A percentile compares a stretch with the other conserved stretches of the same genome.
phyloP scores from a whole-genome alignment of 2,113 vertebrate species.

The Saguinus midas region DNA sequence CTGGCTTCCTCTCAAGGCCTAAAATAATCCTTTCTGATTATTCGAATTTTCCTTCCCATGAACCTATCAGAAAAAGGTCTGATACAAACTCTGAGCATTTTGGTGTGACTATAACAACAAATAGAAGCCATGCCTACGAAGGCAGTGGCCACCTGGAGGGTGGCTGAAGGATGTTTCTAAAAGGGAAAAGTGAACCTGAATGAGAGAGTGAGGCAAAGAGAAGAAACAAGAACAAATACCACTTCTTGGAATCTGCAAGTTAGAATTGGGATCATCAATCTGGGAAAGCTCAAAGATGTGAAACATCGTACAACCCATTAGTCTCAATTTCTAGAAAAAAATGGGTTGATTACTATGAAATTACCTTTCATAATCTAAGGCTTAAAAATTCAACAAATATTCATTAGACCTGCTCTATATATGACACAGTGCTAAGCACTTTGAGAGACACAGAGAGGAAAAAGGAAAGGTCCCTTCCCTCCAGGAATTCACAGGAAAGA shows the following conservation, averaged over 20 bases:
- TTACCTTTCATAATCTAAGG: not conserved
- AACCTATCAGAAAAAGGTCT: not conserved
- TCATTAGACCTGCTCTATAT: not conserved
- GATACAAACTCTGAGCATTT: not conserved
- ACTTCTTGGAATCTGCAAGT: not conserved
- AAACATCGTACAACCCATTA: not conserved
- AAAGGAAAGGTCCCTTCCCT: not conserved
- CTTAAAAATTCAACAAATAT: not conserved
- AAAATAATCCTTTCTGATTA: not conserved
- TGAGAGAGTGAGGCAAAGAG: not conserved
- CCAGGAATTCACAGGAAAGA: not conserved
- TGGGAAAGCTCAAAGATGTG: not conserved
- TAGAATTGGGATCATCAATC: not conserved
- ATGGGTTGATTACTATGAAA: not conserved
- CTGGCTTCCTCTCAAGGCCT: not conserved
- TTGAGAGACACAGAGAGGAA: not conserved
- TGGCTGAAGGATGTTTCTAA: not conserved
- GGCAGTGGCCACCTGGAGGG: not conserved
- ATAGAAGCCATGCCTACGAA: not conserved
- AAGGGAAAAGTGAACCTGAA: not conserved
- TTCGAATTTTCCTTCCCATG: not conserved
- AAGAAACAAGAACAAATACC: not conserved
- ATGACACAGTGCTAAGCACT: too few relatives aligned
- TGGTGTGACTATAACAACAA: not conserved
- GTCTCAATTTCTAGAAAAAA: not conserved